phyloP scores from a whole-genome alignment of 2,888 invertebrate genomes.

The Microchrysa polita region DNA sequence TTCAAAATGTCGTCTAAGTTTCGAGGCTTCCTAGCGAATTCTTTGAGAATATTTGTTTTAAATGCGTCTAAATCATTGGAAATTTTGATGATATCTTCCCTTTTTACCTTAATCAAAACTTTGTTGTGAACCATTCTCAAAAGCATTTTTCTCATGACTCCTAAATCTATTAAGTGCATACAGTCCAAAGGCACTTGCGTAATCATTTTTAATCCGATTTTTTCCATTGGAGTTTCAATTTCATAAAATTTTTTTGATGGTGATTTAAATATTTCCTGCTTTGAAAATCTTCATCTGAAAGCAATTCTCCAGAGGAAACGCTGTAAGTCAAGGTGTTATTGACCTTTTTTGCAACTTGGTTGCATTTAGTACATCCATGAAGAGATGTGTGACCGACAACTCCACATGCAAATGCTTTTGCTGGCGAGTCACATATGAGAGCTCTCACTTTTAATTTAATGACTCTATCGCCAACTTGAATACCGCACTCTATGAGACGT shows the following conservation, averaged over 20 bases:
- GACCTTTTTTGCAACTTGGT: conserved; percentile 37
- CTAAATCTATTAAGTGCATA: conserved; percentile 44
- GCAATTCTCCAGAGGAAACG: conserved; percentile 12
- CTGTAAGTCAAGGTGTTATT: conserved; percentile 33
- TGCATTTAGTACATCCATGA: conserved; percentile 43
- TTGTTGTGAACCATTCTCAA: conserved; percentile 32
- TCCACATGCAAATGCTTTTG: conserved; percentile 43
- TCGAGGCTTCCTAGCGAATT: conserved; percentile 34
- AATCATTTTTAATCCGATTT: conserved; percentile 43
- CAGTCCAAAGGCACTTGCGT: conserved; percentile 40
- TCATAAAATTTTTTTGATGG: conserved; percentile 38
- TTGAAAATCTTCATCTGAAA: conserved; percentile 6
- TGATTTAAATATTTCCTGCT: conserved; percentile 40
- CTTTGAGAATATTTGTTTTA: conserved; percentile 22
- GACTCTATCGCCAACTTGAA: background rate
- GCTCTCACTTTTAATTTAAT: background rate
- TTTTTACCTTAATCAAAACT: background rate
- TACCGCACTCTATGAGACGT: background rate
- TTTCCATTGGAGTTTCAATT: conserved; percentile 40
- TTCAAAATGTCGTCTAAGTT: conserved; percentile 39
- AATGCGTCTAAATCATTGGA: background rate
- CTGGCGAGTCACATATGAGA: conserved; percentile 24
- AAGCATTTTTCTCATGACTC: conserved; percentile 43
- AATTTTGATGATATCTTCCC: background rate
- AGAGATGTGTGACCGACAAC: conserved; percentile 42